A percentile compares a stretch with the other conserved stretches of the same genome.
phyloP scores from a whole-genome alignment of 2,888 invertebrate species.

The Drosophila kanekoi region DNA sequence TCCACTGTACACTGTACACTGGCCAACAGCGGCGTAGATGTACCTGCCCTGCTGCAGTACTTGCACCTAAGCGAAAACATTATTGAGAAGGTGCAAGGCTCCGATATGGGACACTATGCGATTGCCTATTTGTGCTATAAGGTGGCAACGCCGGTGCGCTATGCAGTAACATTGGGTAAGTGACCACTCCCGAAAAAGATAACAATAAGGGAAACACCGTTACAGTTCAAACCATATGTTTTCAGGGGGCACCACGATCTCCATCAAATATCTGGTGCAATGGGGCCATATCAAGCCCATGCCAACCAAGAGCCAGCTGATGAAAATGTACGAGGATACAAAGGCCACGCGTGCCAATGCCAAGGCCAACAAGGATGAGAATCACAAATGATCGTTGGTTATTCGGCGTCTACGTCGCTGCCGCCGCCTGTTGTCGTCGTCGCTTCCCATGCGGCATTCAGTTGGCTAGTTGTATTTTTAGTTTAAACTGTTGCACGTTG shows the following conservation, averaged over 20 bases:
- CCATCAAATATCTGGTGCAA: slow-evolving; percentile 92
- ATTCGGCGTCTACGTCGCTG: slow-evolving; percentile 20
- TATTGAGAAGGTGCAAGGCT: slow-evolving; percentile 90
- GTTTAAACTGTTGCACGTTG: slow-evolving; percentile 56
- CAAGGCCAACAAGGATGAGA: slow-evolving; percentile 64
- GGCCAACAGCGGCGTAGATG: slow-evolving; percentile 93
- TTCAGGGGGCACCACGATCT: slow-evolving; percentile 93
- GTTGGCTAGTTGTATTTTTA: slow-evolving; percentile 61
- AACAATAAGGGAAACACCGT: neutral
- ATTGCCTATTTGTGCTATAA: slow-evolving; percentile 97
- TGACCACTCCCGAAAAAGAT: neutral
- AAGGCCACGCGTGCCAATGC: slow-evolving; percentile 80
- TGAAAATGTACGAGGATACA: slow-evolving; percentile 87
- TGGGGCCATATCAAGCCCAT: slow-evolving; percentile 94
- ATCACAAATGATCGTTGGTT: slow-evolving; percentile 60
- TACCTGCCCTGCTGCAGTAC: slow-evolving; percentile 91
- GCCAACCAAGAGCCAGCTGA: slow-evolving; percentile 88
- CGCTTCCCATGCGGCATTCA: slow-evolving; percentile 34
- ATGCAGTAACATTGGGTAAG: slow-evolving; percentile 95
- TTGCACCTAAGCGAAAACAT: slow-evolving; percentile 92
- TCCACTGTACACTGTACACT: neutral
- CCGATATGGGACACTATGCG: slow-evolving; percentile 95
- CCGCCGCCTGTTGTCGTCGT: slow-evolving; percentile 34
- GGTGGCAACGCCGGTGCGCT: slow-evolving; percentile 94
- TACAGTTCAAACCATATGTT: slow-evolving; percentile 2